Conservation (phyloP, 1,140 invertebrate genomes). For the Eriocheir sinensis region DNA sequence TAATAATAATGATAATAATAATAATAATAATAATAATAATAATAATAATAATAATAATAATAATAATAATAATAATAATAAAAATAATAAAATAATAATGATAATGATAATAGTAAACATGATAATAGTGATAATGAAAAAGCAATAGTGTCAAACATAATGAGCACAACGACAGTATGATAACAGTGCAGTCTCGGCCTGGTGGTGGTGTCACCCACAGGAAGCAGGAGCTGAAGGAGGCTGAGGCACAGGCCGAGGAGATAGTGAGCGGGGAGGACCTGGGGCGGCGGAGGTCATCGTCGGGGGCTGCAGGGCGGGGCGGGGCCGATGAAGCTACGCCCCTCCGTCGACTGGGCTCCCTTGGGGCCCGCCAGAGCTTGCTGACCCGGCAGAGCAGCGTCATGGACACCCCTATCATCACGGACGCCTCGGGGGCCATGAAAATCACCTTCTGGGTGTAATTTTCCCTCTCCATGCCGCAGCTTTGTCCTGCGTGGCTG, state of each 20-base stretch:
- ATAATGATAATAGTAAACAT: background rate
- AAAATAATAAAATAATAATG: background rate
- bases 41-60: background rate
- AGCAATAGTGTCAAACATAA: background rate
- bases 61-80: background rate
- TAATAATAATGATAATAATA: background rate
- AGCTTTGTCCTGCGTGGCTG: too few species aligned
- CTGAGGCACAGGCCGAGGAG: conserved; percentile 51
- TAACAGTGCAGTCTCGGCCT: too few species aligned
- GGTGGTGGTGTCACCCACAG: background rate
- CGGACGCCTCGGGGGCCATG: conserved; percentile 88
- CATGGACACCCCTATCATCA: conserved; percentile 87
- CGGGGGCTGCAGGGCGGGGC: background rate
- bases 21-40: background rate
- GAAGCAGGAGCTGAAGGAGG: background rate
- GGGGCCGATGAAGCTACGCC: conserved; percentile 55
- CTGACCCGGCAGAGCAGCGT: conserved; percentile 88
- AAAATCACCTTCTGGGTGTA: conserved; percentile 93
- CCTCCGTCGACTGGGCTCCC: conserved; percentile 49
- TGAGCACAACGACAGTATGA: background rate
- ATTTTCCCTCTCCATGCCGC: too few species aligned
- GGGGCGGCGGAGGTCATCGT: background rate
- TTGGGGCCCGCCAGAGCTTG: conserved; percentile 85
- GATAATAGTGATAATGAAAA: conserved; percentile 12
- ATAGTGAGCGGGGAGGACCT: conserved; percentile 53